Percentiles rank a stretch among this genome's conserved stretches.
Conservation (phyloP, 2,888 invertebrate genomes). For the Podabrus alpinus region DNA sequence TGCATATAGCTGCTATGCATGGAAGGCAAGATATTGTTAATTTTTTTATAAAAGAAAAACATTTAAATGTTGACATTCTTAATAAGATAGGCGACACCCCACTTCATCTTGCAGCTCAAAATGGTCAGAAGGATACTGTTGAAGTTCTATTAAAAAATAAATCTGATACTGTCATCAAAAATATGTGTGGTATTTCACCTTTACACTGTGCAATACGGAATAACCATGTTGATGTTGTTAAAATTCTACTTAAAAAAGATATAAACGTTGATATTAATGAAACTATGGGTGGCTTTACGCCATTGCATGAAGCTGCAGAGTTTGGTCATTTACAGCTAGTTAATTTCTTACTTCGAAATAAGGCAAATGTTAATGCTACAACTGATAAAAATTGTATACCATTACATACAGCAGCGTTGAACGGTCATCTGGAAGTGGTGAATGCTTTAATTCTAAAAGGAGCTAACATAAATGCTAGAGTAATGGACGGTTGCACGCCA, state of each 20-base stretch:
- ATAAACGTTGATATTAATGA: not conserved
- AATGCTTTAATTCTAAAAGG: not conserved
- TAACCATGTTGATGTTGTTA: not conserved
- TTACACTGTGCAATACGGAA: not conserved
- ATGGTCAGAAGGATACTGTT: not conserved
- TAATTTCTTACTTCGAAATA: not conserved
- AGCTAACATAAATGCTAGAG: not conserved
- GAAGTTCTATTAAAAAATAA: not conserved
- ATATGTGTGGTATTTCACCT: not conserved
- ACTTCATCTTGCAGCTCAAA: not conserved
- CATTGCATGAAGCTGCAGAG: not conserved
- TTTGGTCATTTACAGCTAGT: not conserved
- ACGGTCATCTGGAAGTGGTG: not conserved
- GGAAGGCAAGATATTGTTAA: not conserved
- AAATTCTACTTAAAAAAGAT: not conserved
- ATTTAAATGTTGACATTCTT: not conserved
- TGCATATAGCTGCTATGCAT: not conserved
- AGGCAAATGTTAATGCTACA: not conserved
- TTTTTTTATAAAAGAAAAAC: not conserved
- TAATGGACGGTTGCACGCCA: not conserved
- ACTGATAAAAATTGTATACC: not conserved
- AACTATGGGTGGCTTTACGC: not conserved
- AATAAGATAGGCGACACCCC: not conserved
- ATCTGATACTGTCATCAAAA: not conserved
- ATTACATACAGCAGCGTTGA: not conserved